phyloP scores from a whole-genome alignment of 2,888 invertebrate genomes.

The Perithous albicinctus region DNA sequence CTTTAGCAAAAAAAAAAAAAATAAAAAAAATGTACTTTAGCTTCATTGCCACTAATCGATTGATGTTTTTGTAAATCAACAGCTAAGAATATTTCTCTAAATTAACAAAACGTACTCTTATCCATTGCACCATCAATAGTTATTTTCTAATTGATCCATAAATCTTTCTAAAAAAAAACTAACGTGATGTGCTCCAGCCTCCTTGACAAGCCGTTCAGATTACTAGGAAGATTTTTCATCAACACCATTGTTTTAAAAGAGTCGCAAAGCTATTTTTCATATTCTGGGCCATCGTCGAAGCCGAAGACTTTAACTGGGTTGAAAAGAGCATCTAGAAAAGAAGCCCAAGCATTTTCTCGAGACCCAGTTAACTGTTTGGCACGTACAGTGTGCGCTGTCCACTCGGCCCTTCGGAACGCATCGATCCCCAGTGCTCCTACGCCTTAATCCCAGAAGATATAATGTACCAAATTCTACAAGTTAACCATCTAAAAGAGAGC shows the following conservation, averaged over 20 bases:
- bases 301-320: not conserved
- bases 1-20: no score
- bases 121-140: no score
- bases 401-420: conserved; percentile 44
- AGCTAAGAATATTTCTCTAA: no score
- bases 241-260: no score
- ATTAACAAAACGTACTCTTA: no score
- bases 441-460: conserved; percentile 36
- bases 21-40: no score
- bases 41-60: no score
- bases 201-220: not conserved
- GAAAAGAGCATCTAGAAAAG: not conserved
- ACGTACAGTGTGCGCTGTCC: not conserved
- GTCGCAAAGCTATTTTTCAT: not conserved
- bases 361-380: conserved; percentile 22
- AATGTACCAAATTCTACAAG: not conserved
- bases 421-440: conserved; percentile 52
- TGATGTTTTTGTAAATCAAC: no score
- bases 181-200: no score
- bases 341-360: not conserved
- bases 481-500: not conserved
- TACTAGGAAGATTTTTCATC: not conserved
- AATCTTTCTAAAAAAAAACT: no score
- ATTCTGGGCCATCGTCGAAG: not conserved
- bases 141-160: no score